Percentiles rank a stretch among this genome's conserved stretches.
Evolutionary conservation across 2,797 vertebrate genomes (phyloP).

Genomic region (Liparis tanakae): DNA sequence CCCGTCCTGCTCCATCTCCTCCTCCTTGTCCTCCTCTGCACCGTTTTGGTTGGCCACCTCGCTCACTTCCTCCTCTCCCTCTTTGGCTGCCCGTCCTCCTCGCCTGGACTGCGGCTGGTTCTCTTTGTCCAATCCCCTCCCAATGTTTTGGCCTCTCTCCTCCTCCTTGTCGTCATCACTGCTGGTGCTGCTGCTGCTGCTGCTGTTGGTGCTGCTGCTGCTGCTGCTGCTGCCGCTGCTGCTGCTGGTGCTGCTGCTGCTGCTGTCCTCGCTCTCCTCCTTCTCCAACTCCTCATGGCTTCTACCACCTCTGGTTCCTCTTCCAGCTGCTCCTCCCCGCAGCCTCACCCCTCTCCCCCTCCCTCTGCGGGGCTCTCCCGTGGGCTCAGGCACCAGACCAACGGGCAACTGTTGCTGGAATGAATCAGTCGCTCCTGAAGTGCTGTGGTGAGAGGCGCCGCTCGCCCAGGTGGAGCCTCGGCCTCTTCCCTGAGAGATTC

Average conservation of each 20-base stretch:
- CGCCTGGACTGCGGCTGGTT: constrained; percentile 75
- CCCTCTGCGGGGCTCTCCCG: constrained; percentile 67
- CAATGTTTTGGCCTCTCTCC: constrained; percentile 49
- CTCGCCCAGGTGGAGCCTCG: constrained; percentile 56
- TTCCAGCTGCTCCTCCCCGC: constrained; percentile 74
- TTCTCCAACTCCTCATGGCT: constrained; percentile 55
- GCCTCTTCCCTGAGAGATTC: constrained; percentile 74
- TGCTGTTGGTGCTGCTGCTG: constrained; percentile 53
- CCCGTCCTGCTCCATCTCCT: constrained; percentile 87
- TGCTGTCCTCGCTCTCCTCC: constrained; percentile 74
- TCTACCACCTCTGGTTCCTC: constrained; percentile 61
- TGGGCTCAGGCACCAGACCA: constrained; percentile 42
- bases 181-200: constrained; percentile 29
- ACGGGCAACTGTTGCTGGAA: constrained; percentile 45
- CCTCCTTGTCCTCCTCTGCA: constrained; percentile 71
- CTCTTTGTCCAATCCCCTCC: constrained; percentile 75
- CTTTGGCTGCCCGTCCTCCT: constrained; percentile 70
- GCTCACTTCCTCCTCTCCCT: constrained; percentile 65
- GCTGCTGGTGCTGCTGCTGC: constrained; percentile 57
- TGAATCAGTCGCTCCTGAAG: constrained; percentile 32
- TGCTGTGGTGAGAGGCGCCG: constrained; percentile 47
- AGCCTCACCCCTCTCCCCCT: constrained; percentile 79
- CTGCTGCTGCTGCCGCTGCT: constrained; percentile 36
- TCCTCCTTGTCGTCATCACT: constrained; percentile 61
- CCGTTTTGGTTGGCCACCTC: constrained; percentile 70